Percentiles rank a stretch among this genome's conserved stretches.
Conservation (phyloP, 2,888 invertebrate species). For the Phyllotreta cruciferae region DNA sequence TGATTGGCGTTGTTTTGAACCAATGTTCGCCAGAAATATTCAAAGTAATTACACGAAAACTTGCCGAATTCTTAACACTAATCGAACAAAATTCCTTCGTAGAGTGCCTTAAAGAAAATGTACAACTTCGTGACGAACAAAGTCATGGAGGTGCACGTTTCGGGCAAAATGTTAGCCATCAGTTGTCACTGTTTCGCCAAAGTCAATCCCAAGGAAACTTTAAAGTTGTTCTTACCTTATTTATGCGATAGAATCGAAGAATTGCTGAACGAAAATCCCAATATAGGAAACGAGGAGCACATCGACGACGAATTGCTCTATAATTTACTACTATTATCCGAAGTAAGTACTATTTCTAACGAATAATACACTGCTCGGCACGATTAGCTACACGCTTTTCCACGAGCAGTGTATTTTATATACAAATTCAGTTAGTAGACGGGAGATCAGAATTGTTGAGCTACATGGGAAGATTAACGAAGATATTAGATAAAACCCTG, state of each 20-base stretch:
- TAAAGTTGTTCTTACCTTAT: constrained; percentile 76
- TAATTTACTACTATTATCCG: constrained; percentile 75
- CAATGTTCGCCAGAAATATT: constrained; percentile 75
- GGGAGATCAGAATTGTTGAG: constrained; percentile 70
- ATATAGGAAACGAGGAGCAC: constrained; percentile 75
- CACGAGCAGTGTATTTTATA: no score
- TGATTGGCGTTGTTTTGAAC: constrained; percentile 72
- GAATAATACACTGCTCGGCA: background rate
- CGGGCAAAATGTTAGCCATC: constrained; percentile 80
- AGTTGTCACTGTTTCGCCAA: constrained; percentile 72
- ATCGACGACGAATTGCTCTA: constrained; percentile 81
- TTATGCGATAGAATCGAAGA: constrained; percentile 71
- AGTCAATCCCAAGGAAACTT: constrained; percentile 73
- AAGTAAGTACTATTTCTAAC: constrained; percentile 56
- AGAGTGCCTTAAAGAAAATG: constrained; percentile 76
- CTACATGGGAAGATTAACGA: constrained; percentile 69
- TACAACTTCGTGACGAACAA: constrained; percentile 75
- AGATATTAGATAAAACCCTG: constrained; percentile 74
- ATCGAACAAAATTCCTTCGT: constrained; percentile 40
- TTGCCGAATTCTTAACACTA: background rate
- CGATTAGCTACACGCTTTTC: background rate
- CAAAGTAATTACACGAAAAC: constrained; percentile 51
- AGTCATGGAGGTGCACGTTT: constrained; percentile 84
- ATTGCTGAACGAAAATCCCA: constrained; percentile 70
- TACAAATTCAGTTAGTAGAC: constrained; percentile 65